Base-by-base conservation (phyloP, 37 sponge, comb jelly and placozoan genomes). In the Sycon ciliatum region DNA sequence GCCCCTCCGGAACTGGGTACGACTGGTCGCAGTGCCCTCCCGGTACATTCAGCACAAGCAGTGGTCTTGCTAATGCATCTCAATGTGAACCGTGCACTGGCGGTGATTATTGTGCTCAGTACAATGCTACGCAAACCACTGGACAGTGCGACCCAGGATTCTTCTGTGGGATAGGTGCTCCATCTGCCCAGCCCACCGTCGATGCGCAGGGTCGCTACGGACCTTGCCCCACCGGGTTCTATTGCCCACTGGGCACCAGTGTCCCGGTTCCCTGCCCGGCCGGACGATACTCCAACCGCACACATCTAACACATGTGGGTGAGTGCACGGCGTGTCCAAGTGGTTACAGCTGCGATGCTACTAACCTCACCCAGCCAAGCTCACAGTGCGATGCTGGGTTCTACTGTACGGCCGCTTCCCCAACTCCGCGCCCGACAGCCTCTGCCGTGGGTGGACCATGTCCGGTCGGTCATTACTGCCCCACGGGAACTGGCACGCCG, bases 131-230 rank as follows among this genome's bases (percentile, higher is more conserved):
- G 11, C 62, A 34, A 34, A 67, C 78, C 9, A 20, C 36, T 4
- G 78, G 78, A 42, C 23, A 57, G 18, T 77, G 78, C 36, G 69
- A 67, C 29, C 40, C 78, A 3, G 78, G 78, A 29, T 77, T 40
- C 36, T 77, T 73, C 78, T 77, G 78, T 68, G n/a, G 52, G 32
- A 46, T 46, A 13, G 53, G 53, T 20, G 13, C 53, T 20, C 16
- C 13, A 13, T 20, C 16, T 46, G 16, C 53, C 16, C 13, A 13
- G 53, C 53, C 53, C 53, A 18, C 13, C 53, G 53, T 20, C 13
- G 53, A 18, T 20, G 13, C 18, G 13, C 35, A 60, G 7, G 53
- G 42, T 13, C 56, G 62, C 7, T 60, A 52, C 4, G 75, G 75
- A 4, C 75, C 75, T 4, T 74, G 75, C 57, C 78, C 78, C 3